Percentiles rank a stretch among this genome's conserved stretches.
These are phyloP conservation scores for Chionoecetes opilio DNA, from an alignment of 1,140 invertebrate genomes.

Conservation along the genomic window DNA sequence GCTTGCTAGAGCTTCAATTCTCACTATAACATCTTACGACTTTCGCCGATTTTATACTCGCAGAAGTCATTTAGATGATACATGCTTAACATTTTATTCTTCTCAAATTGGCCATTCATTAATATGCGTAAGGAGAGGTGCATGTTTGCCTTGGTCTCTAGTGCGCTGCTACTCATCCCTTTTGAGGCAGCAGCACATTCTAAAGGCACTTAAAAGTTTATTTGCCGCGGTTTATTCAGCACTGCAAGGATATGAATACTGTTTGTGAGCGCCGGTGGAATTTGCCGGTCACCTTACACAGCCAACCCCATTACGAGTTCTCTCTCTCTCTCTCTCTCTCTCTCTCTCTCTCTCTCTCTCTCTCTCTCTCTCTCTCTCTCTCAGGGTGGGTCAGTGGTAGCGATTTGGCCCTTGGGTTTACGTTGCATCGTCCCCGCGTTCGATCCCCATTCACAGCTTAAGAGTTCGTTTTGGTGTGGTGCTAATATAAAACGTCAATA, in stretches of 20 bases:
- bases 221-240: not conserved
- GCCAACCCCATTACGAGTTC: not conserved
- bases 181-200: not conserved
- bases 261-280: not conserved
- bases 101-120: not conserved
- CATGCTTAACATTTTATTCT: not conserved
- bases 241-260: not conserved
- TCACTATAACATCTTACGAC: too few species aligned
- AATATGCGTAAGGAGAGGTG: constrained; percentile 7
- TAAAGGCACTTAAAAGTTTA: not conserved
- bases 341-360: too few species aligned
- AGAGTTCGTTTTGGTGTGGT: too few species aligned
- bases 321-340: too few species aligned
- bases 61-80: not conserved
- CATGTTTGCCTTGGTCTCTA: not conserved
- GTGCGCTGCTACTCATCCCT: not conserved
- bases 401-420: too few species aligned
- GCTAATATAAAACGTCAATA: too few species aligned
- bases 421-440: too few species aligned
- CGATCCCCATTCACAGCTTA: too few species aligned
- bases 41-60: not conserved
- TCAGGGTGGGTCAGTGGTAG: too few species aligned
- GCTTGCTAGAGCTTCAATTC: too few species aligned
- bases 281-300: not conserved
- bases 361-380: too few species aligned